Conservation (phyloP, 1,140 invertebrate species). For the Cryptotermes secundus region DNA sequence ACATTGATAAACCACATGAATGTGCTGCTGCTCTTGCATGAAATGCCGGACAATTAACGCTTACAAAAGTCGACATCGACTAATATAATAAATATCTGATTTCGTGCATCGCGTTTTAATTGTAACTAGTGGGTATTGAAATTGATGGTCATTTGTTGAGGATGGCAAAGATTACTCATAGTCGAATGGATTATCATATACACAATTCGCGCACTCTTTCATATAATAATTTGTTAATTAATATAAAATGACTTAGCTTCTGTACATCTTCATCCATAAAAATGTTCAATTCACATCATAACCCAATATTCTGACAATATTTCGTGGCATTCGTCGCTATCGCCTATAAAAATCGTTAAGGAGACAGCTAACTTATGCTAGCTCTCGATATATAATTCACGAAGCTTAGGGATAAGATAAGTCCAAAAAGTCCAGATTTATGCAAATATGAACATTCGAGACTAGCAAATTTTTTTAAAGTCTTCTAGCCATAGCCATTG, state of each 20-base stretch:
- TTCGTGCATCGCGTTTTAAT: not conserved
- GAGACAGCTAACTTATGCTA: too few relatives aligned
- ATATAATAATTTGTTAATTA: not conserved
- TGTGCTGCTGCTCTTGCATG: not conserved
- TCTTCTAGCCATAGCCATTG: too few relatives aligned
- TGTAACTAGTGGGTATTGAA: not conserved
- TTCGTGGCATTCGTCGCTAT: not conserved
- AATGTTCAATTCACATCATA: not conserved
- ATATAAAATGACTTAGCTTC: not conserved
- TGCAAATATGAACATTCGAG: too few relatives aligned
- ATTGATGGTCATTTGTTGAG: not conserved
- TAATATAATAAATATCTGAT: not conserved
- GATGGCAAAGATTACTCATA: not conserved
- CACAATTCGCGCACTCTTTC: not conserved
- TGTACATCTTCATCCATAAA: not conserved
- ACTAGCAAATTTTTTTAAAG: too few relatives aligned
- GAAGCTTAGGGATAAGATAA: too few relatives aligned
- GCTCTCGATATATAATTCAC: too few relatives aligned
- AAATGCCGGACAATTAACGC: not conserved
- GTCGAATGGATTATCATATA: not conserved
- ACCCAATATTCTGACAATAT: not conserved
- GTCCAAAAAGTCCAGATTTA: too few relatives aligned
- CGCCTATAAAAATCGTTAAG: too few relatives aligned
- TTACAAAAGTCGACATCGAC: not conserved
- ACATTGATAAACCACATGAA: not conserved